Percentiles rank a stretch among this genome's conserved stretches.
Conservation (phyloP, 2,888 invertebrate genomes). For the Toxonevra muliebris region DNA sequence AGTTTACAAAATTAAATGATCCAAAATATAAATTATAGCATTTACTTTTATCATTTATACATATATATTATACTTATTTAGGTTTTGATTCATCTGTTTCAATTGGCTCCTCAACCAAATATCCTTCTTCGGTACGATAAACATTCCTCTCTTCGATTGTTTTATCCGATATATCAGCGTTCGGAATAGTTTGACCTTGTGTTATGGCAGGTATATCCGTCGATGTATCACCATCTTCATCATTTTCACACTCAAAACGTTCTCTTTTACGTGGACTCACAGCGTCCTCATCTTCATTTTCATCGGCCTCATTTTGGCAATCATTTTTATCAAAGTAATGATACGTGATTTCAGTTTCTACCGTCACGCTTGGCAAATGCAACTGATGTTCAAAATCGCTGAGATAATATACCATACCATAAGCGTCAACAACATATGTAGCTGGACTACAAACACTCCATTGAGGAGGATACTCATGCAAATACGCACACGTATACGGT, state of each 20-base stretch:
- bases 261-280: constrained; percentile 40
- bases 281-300: constrained; percentile 30
- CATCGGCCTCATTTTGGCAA: constrained; percentile 32
- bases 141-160: constrained; percentile 22
- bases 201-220: background rate
- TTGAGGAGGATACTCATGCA: constrained; percentile 30
- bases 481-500: constrained; percentile 30
- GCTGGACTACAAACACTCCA: constrained; percentile 40
- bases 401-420: constrained; percentile 45
- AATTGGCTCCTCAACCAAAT: constrained; percentile 57
- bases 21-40: constrained; percentile 24
- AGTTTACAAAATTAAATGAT: constrained; percentile 17
- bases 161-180: background rate
- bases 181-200: background rate
- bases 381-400: constrained; percentile 45
- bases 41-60: constrained; percentile 12
- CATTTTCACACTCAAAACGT: constrained; percentile 30
- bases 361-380: constrained; percentile 33
- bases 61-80: background rate
- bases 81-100: constrained; percentile 38
- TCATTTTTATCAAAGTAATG: constrained; percentile 30
- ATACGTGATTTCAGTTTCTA: constrained; percentile 27
- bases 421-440: constrained; percentile 44
- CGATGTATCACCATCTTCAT: constrained; percentile 19
- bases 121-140: constrained; percentile 50